These are phyloP conservation scores for Platycheirus albimanus DNA, from an alignment of 2,888 invertebrate species.

Conservation along the genomic window DNA sequence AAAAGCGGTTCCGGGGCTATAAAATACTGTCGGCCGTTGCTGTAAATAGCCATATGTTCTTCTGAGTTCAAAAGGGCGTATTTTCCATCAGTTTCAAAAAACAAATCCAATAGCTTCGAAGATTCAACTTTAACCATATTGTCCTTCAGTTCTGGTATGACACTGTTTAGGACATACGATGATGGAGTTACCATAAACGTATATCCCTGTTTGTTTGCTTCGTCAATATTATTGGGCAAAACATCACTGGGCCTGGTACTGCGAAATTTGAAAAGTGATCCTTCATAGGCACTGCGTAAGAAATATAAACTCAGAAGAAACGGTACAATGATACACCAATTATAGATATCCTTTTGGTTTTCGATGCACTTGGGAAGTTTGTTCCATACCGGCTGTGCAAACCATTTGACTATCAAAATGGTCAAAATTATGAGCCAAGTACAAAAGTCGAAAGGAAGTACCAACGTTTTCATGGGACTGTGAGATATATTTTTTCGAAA, in stretches of 20 bases:
- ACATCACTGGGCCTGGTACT: neutral
- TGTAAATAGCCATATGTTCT: neutral
- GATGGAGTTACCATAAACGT: neutral
- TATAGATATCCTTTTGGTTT: neutral
- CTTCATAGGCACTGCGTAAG: slow-evolving; percentile 5
- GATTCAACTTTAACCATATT: neutral
- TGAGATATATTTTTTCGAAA: neutral
- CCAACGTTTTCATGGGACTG: slow-evolving; percentile 1
- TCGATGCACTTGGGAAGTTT: neutral
- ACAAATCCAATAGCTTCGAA: neutral
- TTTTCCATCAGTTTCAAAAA: slow-evolving; percentile 12
- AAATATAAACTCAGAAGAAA: neutral
- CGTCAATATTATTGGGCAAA: neutral
- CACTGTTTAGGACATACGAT: neutral
- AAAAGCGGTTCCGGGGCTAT: neutral
- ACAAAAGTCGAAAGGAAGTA: slow-evolving; percentile 10
- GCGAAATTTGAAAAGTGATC: slow-evolving; percentile 9
- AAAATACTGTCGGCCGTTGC: neutral
- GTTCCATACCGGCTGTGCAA: neutral
- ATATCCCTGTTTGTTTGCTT: slow-evolving; percentile 3
- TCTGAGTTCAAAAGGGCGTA: neutral
- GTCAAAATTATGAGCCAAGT: slow-evolving; percentile 4
- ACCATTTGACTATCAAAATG: neutral
- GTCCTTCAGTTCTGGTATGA: slow-evolving; percentile 4
- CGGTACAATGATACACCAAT: slow-evolving; percentile 7